Evolutionary conservation across 2,888 invertebrate species (phyloP).

Genomic region (Urechis unicinctus): DNA sequence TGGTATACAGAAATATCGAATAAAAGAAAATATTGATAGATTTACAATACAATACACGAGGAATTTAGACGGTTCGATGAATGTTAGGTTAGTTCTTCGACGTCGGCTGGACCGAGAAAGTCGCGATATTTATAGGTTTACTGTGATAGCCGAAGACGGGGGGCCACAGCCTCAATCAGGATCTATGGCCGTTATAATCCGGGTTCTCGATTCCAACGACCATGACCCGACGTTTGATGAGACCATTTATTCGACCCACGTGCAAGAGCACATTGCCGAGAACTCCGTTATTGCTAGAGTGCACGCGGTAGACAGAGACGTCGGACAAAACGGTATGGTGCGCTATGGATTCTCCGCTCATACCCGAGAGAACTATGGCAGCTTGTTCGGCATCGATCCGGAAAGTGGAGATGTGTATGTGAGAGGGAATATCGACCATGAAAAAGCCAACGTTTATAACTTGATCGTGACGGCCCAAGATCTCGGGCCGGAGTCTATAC

Average conservation of each 20-base stretch:
- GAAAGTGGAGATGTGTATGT: slow-evolving; percentile 2
- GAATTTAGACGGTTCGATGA: background rate
- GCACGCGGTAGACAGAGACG: background rate
- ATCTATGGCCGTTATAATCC: background rate
- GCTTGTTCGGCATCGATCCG: slow-evolving; percentile 1
- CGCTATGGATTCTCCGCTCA: background rate
- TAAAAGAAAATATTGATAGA: background rate
- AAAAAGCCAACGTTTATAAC: background rate
- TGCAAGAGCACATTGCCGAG: background rate
- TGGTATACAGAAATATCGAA: background rate
- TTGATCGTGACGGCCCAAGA: background rate
- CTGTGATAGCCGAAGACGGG: background rate
- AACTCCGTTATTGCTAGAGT: background rate
- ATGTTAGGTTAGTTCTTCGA: background rate
- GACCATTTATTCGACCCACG: background rate
- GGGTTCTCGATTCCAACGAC: slow-evolving; percentile 2
- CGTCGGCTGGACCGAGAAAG: background rate
- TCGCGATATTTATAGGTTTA: background rate
- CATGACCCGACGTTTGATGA: background rate
- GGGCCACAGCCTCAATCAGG: background rate
- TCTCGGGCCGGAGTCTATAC: background rate
- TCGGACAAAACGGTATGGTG: background rate
- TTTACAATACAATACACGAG: background rate
- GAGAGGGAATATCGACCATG: slow-evolving; percentile 1
- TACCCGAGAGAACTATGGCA: background rate